Percentiles rank a stretch among this genome's conserved stretches.
phyloP scores from a whole-genome alignment of 2,797 vertebrate genomes.

The Mormyrops boulengeri region DNA sequence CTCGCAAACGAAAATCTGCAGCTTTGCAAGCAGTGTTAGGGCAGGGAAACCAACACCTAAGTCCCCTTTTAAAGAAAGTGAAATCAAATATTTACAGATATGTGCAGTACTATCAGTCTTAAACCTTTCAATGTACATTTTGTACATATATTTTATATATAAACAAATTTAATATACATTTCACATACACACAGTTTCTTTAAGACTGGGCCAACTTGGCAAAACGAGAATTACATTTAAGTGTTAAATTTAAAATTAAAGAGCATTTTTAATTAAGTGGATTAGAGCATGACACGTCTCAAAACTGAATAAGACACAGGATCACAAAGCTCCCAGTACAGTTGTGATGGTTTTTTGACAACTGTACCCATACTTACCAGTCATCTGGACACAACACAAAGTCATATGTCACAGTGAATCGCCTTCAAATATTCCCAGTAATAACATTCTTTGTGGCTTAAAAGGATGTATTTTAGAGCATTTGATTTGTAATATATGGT shows the following conservation, averaged over 20 bases:
- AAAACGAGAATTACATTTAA: neutral
- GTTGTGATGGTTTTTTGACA: neutral
- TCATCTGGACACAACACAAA: neutral
- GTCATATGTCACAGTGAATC: neutral
- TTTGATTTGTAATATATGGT: neutral
- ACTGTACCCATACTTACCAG: neutral
- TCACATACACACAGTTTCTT: neutral
- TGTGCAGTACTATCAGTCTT: neutral
- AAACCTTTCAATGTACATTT: neutral
- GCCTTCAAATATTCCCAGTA: slow-evolving; percentile 10
- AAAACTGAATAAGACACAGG: neutral
- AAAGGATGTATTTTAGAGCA: neutral
- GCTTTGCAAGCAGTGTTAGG: neutral
- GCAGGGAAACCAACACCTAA: neutral
- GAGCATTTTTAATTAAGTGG: neutral
- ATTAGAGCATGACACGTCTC: neutral
- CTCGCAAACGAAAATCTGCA: neutral
- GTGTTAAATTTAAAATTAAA: neutral
- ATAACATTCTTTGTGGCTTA: neutral
- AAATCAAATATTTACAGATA: neutral
- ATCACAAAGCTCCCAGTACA: neutral
- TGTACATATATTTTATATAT: neutral
- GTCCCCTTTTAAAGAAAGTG: neutral
- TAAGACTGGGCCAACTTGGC: neutral
- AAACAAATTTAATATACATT: neutral